Conservation (phyloP, 2,113 vertebrate species). For the Elephantulus edwardii region DNA sequence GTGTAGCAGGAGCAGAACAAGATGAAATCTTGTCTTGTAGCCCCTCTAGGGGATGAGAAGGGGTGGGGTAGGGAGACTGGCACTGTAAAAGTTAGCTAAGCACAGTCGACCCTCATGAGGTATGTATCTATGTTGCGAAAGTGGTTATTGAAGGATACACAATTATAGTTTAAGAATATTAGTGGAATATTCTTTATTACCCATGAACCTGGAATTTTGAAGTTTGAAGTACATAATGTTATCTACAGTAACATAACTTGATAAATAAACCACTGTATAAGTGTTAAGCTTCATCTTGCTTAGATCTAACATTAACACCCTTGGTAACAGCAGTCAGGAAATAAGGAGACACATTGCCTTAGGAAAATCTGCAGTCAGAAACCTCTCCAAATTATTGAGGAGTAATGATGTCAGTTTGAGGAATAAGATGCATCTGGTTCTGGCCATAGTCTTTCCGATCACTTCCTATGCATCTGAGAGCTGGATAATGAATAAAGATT, state of each 20-base stretch:
- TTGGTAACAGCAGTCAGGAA: too few relatives aligned
- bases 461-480: too few relatives aligned
- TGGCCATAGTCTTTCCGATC: too few relatives aligned
- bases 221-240: background rate
- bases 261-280: background rate
- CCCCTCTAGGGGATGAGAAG: background rate
- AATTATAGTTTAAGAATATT: background rate
- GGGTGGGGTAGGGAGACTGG: background rate
- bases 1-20: background rate
- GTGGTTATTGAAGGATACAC: too few relatives aligned
- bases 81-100: background rate
- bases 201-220: background rate
- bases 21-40: background rate
- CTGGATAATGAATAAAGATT: too few relatives aligned
- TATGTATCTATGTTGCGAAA: background rate
- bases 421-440: too few relatives aligned
- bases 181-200: background rate
- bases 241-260: background rate
- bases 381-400: too few relatives aligned
- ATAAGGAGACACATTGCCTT: too few relatives aligned
- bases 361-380: too few relatives aligned
- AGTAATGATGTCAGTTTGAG: too few relatives aligned
- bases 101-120: background rate
- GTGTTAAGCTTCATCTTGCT: too few relatives aligned
- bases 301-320: too few relatives aligned